These are phyloP conservation scores for Chrysemys picta DNA, from an alignment of 2,113 vertebrate species.

Conservation along the genomic window DNA sequence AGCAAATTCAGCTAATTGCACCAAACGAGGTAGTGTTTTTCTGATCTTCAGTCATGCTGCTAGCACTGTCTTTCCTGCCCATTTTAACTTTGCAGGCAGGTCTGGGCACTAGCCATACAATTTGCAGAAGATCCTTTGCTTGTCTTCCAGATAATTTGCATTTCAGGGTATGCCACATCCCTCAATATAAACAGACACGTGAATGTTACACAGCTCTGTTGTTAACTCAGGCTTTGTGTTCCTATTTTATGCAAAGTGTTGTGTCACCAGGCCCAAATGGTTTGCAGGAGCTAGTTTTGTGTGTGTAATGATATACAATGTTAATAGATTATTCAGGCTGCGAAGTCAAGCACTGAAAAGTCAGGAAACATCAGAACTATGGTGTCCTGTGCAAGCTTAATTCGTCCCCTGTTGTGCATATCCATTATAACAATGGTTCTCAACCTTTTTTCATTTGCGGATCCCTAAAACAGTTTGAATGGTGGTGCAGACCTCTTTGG, in stretches of 20 bases:
- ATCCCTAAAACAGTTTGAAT: neutral
- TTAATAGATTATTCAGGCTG: neutral
- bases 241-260: neutral
- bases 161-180: constrained; percentile 15
- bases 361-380: neutral
- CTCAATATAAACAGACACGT: constrained; percentile 33
- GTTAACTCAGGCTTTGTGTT: neutral
- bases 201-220: neutral
- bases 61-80: constrained; percentile 36
- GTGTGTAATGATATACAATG: neutral
- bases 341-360: neutral
- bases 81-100: constrained; percentile 58
- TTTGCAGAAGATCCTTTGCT: neutral
- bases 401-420: neutral
- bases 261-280: neutral
- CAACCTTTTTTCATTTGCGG: neutral
- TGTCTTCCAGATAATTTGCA: neutral
- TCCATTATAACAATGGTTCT: neutral
- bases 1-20: constrained; percentile 14
- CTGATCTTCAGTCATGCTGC: constrained; percentile 57
- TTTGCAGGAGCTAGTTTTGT: neutral
- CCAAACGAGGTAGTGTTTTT: constrained; percentile 48
- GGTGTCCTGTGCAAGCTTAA: neutral
- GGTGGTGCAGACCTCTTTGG: neutral
- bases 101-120: constrained; percentile 28